Base-by-base conservation (phyloP, 1,140 invertebrate species). In the Heliconius hermathena region DNA sequence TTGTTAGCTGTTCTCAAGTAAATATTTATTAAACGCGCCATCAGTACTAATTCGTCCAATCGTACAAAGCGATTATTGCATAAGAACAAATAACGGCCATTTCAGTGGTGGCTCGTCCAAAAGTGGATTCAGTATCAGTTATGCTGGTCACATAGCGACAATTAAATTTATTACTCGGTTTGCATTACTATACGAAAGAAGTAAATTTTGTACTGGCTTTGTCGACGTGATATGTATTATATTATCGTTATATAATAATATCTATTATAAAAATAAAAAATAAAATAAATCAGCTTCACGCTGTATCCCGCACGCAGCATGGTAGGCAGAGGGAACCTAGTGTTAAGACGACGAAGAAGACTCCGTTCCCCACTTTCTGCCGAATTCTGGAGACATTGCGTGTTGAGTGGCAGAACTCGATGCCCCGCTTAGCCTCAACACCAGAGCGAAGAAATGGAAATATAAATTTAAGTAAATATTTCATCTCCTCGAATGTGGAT, bases 81-180 rank as follows among this genome's bases (percentile, higher is more conserved):
- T 77, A 77, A 74, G 79, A 82, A 78, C 71, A 72, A 77, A 79
- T 81, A 13, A 80, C 78, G 38, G 29, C 66, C 60, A 82, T 80
- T 76, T 73, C 41, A 71, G 60, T 66, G 66, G 74, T 60, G 38
- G 66, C 60, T 72, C 57, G 73, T 77, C 71, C 77, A 79, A 72
- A 78, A 73, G 74, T 76, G 54, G 75, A 81, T 79, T 81, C 71
- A 75, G 73, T 75, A 79, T 81, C 73, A 75, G 75, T 75, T 83
- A 87, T 82, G 75, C 86, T 66, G 75, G 79, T 85, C 84, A 86
- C 85, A 88, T 80, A 79, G 76, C 77, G 80, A 81, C 85, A 85
- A 89, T 90, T 88, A 86, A 87, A 83, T 84, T 81, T 38, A 75
- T 79, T 74, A 70, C 73, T 70, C 38, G 54, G 74, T 20, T 74